These are phyloP conservation scores for Bufotes viridis DNA, from an alignment of 2,797 vertebrate species.

Conservation along the genomic window DNA sequence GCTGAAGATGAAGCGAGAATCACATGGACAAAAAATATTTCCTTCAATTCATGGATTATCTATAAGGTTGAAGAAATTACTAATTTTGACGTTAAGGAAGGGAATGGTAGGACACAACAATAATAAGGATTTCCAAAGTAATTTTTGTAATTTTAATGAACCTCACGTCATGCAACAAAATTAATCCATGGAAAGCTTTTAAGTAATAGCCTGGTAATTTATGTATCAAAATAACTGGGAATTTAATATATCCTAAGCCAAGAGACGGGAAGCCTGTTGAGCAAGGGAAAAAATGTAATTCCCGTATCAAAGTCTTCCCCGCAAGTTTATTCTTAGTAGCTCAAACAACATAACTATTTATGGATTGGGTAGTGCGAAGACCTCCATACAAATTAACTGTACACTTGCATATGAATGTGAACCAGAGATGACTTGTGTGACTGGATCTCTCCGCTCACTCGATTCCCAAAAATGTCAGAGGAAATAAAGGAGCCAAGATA, in stretches of 20 bases:
- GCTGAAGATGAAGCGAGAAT: too few species aligned
- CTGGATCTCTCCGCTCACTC: not conserved
- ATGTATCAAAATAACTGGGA: not conserved
- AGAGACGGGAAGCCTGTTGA: not conserved
- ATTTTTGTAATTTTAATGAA: not conserved
- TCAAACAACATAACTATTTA: not conserved
- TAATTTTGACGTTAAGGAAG: too few species aligned
- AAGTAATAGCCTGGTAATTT: not conserved
- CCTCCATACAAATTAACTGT: not conserved
- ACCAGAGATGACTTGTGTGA: not conserved
- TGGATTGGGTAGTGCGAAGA: not conserved
- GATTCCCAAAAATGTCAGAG: conserved; percentile 15
- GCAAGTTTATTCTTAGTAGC: not conserved
- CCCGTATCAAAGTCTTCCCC: not conserved
- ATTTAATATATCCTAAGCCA: not conserved
- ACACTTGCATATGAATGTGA: not conserved
- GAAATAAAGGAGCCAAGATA: conserved; percentile 19
- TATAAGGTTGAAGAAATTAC: too few species aligned
- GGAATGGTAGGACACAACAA: too few species aligned
- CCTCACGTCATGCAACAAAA: not conserved
- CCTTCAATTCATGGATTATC: too few species aligned
- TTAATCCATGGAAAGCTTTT: not conserved
- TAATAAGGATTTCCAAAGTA: not conserved
- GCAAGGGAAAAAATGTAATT: not conserved
- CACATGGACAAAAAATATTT: too few species aligned